These are phyloP conservation scores for Drosophila dives DNA, from an alignment of 2,888 invertebrate species.

Conservation along the genomic window DNA sequence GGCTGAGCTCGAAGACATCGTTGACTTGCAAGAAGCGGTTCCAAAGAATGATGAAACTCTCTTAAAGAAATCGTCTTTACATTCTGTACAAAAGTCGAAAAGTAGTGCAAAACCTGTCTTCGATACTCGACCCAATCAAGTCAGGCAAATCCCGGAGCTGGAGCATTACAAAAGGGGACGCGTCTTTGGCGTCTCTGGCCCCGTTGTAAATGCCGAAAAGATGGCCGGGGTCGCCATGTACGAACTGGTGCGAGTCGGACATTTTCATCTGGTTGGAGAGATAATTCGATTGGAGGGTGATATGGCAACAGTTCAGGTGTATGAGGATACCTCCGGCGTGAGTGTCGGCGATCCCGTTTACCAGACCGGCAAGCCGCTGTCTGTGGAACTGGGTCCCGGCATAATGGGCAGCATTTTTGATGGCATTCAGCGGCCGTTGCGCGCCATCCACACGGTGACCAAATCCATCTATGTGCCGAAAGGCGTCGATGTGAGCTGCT, in stretches of 20 bases:
- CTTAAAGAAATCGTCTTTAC: no score
- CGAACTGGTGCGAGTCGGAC: conserved; percentile 99
- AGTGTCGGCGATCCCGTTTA: conserved; percentile 99
- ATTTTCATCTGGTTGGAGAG: conserved; percentile 98
- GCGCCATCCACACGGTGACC: conserved; percentile 96
- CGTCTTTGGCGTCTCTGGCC: conserved; percentile 99
- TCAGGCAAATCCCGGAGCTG: background rate
- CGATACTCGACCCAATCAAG: background rate
- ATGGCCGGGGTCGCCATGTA: conserved; percentile 99
- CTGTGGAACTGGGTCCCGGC: conserved; percentile 99
- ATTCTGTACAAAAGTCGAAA: background rate
- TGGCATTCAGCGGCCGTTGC: conserved; percentile 99
- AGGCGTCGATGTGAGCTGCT: conserved; percentile 96
- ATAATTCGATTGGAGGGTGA: conserved; percentile 99
- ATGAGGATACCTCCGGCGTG: conserved; percentile 98
- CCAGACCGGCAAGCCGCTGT: conserved; percentile 98
- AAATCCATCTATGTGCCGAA: conserved; percentile 99
- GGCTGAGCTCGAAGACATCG: background rate
- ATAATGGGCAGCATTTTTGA: conserved; percentile 99
- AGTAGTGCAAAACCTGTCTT: background rate
- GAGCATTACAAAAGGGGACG: conserved; percentile 87
- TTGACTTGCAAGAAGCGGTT: background rate
- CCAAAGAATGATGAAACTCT: background rate
- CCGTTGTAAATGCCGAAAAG: conserved; percentile 99
- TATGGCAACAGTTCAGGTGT: conserved; percentile 99